phyloP scores from a whole-genome alignment of 2,888 invertebrate genomes.

The Eupithecia inturbata region DNA sequence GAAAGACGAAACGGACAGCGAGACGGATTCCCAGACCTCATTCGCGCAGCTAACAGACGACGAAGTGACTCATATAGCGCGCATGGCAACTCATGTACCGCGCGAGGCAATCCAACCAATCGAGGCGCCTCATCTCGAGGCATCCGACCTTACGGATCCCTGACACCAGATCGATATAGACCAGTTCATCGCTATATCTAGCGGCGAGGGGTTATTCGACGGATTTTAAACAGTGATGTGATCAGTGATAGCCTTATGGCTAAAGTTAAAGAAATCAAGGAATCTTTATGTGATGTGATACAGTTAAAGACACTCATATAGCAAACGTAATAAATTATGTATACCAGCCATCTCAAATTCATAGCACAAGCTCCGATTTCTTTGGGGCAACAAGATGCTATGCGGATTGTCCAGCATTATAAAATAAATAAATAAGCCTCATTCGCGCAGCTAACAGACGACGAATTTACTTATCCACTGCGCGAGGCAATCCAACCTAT shows the following conservation, averaged over 20 bases:
- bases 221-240: not conserved
- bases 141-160: not conserved
- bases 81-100: not conserved
- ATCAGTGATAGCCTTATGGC: not conserved
- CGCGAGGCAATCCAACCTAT: too few species aligned
- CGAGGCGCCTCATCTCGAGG: not conserved
- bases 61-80: not conserved
- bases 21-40: conserved; percentile 48
- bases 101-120: not conserved
- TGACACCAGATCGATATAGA: conserved; percentile 30
- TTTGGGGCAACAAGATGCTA: too few species aligned
- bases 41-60: conserved; percentile 43
- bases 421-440: too few species aligned
- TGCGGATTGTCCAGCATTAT: too few species aligned
- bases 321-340: not conserved
- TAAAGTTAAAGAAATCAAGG: not conserved
- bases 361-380: too few species aligned
- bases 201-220: conserved; percentile 7
- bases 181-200: conserved; percentile 26
- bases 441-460: too few species aligned
- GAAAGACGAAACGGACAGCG: conserved; percentile 55
- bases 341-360: too few species aligned
- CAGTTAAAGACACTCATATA: not conserved
- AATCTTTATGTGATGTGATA: not conserved
- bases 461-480: too few species aligned